Percentiles rank a stretch among this genome's conserved stretches.
Evolutionary conservation across 2,113 vertebrate genomes (phyloP).

Genomic region (Pheucticus melanocephalus): DNA sequence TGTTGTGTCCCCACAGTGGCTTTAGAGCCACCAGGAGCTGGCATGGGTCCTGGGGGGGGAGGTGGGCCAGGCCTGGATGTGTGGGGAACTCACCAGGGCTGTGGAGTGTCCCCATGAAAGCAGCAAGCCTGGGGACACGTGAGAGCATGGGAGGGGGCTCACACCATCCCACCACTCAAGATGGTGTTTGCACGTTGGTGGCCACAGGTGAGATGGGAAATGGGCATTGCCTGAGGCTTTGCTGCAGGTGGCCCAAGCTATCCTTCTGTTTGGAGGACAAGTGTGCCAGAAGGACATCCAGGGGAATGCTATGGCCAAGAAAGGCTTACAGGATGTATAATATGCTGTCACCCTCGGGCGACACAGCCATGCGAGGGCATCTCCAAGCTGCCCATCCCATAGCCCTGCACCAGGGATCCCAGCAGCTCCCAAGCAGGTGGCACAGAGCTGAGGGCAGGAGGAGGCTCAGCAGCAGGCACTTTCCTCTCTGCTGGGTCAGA

Average conservation of each 20-base stretch:
- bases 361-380: not conserved
- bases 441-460: not conserved
- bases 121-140: not conserved
- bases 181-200: not conserved
- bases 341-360: accelerated
- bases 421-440: not conserved
- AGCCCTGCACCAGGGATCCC: not conserved
- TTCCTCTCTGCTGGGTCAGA: not conserved
- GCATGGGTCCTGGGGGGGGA: not conserved
- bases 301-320: not conserved
- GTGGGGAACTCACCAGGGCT: not conserved
- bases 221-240: not conserved
- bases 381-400: not conserved
- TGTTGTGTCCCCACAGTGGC: not conserved
- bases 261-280: not conserved
- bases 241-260: not conserved
- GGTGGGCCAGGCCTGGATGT: not conserved
- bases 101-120: not conserved
- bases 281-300: not conserved
- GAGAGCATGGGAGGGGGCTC: not conserved
- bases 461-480: not conserved
- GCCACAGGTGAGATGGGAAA: not conserved
- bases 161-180: not conserved
- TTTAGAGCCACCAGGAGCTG: not conserved
- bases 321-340: not conserved